Evolutionary conservation across 2,797 vertebrate genomes (phyloP).

Genomic region (Poeciliopsis gracilis): DNA sequence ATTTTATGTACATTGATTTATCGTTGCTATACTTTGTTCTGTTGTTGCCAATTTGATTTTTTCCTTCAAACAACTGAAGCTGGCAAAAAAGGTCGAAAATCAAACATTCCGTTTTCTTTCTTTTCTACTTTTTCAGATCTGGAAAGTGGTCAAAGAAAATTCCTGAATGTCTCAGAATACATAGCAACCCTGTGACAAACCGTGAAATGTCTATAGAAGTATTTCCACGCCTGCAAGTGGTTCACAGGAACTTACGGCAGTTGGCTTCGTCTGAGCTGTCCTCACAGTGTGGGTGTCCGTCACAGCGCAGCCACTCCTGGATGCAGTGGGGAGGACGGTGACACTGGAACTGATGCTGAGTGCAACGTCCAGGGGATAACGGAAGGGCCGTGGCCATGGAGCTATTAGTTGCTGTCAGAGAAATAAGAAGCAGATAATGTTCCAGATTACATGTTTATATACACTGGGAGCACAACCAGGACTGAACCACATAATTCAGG

Average conservation of each 20-base stretch:
- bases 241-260: slow-evolving; percentile 86
- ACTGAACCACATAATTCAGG: not conserved
- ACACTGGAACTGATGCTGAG: slow-evolving; percentile 88
- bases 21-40: too few species aligned
- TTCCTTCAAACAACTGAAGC: not conserved
- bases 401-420: slow-evolving; percentile 55
- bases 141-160: not conserved
- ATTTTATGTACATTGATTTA: too few species aligned
- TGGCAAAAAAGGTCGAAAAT: not conserved
- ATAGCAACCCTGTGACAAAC: not conserved
- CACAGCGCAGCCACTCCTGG: slow-evolving; percentile 92
- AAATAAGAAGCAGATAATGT: not conserved
- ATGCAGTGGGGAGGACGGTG: slow-evolving; percentile 86
- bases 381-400: slow-evolving; percentile 40
- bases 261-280: slow-evolving; percentile 88
- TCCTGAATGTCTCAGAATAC: not conserved
- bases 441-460: not conserved
- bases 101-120: not conserved
- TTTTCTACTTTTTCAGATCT: not conserved
- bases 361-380: slow-evolving; percentile 77
- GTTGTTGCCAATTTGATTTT: not conserved
- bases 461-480: not conserved
- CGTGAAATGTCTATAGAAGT: not conserved
- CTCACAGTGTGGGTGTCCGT: slow-evolving; percentile 87
- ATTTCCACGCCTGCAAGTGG: not conserved